Percentiles rank a stretch among this genome's conserved stretches.
These are phyloP conservation scores for Formica aserva DNA, from an alignment of 2,888 invertebrate species.

Conservation along the genomic window DNA sequence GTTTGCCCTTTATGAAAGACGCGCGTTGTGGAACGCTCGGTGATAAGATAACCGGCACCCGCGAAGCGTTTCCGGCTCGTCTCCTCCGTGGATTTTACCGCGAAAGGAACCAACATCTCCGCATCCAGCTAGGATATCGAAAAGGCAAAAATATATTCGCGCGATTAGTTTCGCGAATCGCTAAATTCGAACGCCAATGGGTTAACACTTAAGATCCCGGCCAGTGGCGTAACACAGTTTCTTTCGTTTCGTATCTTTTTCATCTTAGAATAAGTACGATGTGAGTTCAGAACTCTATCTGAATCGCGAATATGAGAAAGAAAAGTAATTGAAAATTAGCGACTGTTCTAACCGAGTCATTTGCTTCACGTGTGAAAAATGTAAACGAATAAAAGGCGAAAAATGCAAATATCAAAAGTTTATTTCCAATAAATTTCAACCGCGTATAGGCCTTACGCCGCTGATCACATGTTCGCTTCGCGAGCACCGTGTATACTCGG, in stretches of 20 bases:
- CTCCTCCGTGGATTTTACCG: conserved; percentile 12
- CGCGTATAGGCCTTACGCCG: background rate
- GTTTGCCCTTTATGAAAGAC: conserved; percentile 44
- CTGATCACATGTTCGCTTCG: conserved; percentile 11
- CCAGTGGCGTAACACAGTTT: background rate
- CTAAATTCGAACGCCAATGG: conserved; percentile 66
- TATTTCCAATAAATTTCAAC: background rate
- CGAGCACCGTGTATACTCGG: conserved; percentile 1
- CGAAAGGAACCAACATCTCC: conserved; percentile 1
- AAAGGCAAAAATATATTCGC: conserved; percentile 66
- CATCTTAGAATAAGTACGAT: background rate
- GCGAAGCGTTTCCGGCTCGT: conserved; percentile 35
- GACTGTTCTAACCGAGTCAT: background rate
- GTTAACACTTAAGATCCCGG: conserved; percentile 38
- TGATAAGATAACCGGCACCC: conserved; percentile 43
- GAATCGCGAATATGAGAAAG: background rate
- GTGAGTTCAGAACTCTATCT: background rate
- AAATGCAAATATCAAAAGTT: background rate
- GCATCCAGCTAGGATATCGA: conserved; percentile 46
- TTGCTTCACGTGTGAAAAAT: background rate
- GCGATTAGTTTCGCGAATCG: conserved; percentile 77
- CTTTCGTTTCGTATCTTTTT: background rate
- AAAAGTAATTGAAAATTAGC: background rate
- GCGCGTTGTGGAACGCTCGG: conserved; percentile 36
- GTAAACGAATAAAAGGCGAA: background rate